These are phyloP conservation scores for Albula goreensis DNA, from an alignment of 2,113 vertebrate species.

Conservation along the genomic window DNA sequence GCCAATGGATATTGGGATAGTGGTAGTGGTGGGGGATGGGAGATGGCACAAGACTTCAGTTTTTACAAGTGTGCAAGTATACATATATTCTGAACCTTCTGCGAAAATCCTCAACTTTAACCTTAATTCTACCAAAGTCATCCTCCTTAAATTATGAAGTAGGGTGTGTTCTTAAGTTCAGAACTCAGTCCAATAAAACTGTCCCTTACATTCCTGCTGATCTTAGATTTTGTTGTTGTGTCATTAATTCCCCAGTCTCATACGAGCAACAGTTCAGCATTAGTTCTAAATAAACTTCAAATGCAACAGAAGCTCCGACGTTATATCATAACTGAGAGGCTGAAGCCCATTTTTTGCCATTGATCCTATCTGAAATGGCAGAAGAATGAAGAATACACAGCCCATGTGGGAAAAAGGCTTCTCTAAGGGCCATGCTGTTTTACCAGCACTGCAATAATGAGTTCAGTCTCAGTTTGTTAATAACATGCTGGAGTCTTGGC, in stretches of 20 bases:
- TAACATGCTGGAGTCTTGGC: slow-evolving; percentile 25
- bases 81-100: not conserved
- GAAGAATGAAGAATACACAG: no score
- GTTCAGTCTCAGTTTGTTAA: slow-evolving; percentile 38
- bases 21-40: not conserved
- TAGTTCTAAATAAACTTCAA: not conserved
- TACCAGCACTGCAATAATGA: slow-evolving; percentile 38
- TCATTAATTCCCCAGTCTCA: not conserved
- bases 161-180: not conserved
- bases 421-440: slow-evolving; percentile 4
- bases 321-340: not conserved
- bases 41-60: not conserved
- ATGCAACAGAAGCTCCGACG: not conserved
- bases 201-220: slow-evolving; percentile 13
- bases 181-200: slow-evolving; percentile 28
- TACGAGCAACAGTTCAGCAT: not conserved
- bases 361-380: not conserved
- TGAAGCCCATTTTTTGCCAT: not conserved
- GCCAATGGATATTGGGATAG: not conserved
- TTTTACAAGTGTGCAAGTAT: not conserved
- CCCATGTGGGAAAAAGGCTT: not conserved
- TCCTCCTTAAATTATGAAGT: not conserved
- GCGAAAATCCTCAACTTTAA: not conserved
- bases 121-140: not conserved
- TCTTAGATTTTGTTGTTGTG: not conserved